Base-by-base conservation (phyloP, 1,140 invertebrate genomes). In the Planococcus citri region DNA sequence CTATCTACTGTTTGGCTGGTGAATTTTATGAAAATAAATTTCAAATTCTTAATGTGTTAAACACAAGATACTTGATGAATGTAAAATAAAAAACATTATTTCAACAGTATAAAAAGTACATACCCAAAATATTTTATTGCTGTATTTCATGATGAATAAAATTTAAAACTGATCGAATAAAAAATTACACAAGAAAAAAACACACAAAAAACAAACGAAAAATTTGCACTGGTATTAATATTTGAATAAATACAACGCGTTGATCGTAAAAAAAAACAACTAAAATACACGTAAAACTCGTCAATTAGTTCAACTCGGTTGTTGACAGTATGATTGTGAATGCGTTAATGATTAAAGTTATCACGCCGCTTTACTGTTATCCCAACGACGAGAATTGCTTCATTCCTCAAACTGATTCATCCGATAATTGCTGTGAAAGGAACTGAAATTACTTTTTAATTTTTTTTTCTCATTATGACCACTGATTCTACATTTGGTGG, bases 361-460 rank as follows among this genome's bases (percentile, higher is more conserved):
- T 51, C 41, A 51, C 41, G n/a, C 41, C n/a, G 41, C 41, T 51
- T 51, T 51, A 51, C 41, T 9, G 41, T 51, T 51, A 51, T 9
- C 41, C 41, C 41, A 51, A n/a, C 41, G 17, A 51, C 41, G 41
- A 20, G 41, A 51, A 51, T 51, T 51, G 41, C 41, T 51, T 51
- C 41, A 51, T 51, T 51, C 41, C 41, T 51, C 41, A 51, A 51
- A 51, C 41, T 51, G 41, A 51, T 51, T 51, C 41, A 51, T 51
- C 41, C 41, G 6, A 51, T 51, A 51, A 51, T 51, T 51, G 17
- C 41, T 51, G 41, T 51, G 41, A 51, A 51, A 51, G 41, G 41
- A 51, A 51, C 41, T 51, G 41, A 51, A 51, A 51, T 51, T 51
- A 51, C 41, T 51, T 51, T 51, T 51, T 51, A 51, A 51, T 51